Evolutionary conservation across 2,888 invertebrate species (phyloP).

Genomic region (Sesamia inferens): DNA sequence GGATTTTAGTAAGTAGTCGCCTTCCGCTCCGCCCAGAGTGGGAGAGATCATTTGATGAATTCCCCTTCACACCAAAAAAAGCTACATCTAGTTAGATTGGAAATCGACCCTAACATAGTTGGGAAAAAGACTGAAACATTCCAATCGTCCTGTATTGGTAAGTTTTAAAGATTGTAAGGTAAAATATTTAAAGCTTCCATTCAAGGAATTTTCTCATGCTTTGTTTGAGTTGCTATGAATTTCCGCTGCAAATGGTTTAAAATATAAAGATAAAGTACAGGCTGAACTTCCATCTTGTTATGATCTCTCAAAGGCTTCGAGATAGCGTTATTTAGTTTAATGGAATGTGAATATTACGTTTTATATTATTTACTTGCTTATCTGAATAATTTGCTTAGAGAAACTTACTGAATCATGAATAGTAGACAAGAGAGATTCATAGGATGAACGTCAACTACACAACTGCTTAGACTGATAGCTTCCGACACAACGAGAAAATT

Average conservation of each 20-base stretch:
- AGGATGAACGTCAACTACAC: no score
- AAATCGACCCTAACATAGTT: background rate
- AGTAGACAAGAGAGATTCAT: no score
- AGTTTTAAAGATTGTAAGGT: background rate
- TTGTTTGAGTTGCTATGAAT: slow-evolving; percentile 11
- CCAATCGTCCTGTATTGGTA: background rate
- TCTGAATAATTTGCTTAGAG: background rate
- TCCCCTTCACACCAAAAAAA: no score
- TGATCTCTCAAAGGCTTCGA: slow-evolving; percentile 3
- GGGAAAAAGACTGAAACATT: background rate
- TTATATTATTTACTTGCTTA: slow-evolving; percentile 1
- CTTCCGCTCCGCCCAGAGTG: no score
- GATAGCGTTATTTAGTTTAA: slow-evolving; percentile 4
- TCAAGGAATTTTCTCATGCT: background rate
- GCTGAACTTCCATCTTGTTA: slow-evolving; percentile 12
- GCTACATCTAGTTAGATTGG: no score
- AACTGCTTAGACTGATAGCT: no score
- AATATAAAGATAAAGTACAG: slow-evolving; percentile 11
- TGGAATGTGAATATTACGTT: background rate
- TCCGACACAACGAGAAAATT: no score
- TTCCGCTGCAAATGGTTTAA: slow-evolving; percentile 11
- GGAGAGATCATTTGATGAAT: no score
- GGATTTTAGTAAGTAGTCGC: no score
- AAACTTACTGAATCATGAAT: background rate
- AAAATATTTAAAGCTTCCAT: slow-evolving; percentile 20